phyloP scores from a whole-genome alignment of 2,888 invertebrate species.

The Zonitis immaculata region DNA sequence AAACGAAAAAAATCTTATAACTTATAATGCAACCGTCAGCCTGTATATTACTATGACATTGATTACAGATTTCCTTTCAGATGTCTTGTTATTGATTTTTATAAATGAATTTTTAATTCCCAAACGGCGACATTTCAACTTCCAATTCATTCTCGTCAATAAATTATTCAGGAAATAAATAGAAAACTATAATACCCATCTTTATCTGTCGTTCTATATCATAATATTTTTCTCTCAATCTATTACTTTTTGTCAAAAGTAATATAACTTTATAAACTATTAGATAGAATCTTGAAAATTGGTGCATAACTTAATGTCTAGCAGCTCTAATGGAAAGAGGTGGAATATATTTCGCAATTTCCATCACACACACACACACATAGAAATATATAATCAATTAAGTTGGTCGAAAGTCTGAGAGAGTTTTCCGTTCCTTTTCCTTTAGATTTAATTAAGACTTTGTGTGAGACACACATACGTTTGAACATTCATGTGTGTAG shows the following conservation, averaged over 20 bases:
- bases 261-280: constrained; percentile 45
- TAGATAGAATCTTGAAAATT: constrained; percentile 37
- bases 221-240: not conserved
- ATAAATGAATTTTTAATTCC: not conserved
- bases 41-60: too few relatives aligned
- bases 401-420: constrained; percentile 34
- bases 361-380: constrained; percentile 7
- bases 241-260: constrained; percentile 23
- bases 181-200: not conserved
- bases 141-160: not conserved
- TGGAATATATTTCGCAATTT: not conserved
- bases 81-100: too few relatives aligned
- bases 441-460: constrained; percentile 46
- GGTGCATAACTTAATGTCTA: constrained; percentile 27
- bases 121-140: not conserved
- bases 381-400: constrained; percentile 38
- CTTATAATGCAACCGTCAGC: too few relatives aligned
- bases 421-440: constrained; percentile 35
- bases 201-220: not conserved
- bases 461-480: constrained; percentile 31
- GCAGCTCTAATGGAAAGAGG: too few relatives aligned
- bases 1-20: too few relatives aligned
- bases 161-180: not conserved
- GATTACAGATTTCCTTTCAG: too few relatives aligned
- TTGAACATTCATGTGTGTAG: not conserved